Base-by-base conservation (phyloP, 1,140 invertebrate species). In the Gyrodactylus bullatarudis region DNA sequence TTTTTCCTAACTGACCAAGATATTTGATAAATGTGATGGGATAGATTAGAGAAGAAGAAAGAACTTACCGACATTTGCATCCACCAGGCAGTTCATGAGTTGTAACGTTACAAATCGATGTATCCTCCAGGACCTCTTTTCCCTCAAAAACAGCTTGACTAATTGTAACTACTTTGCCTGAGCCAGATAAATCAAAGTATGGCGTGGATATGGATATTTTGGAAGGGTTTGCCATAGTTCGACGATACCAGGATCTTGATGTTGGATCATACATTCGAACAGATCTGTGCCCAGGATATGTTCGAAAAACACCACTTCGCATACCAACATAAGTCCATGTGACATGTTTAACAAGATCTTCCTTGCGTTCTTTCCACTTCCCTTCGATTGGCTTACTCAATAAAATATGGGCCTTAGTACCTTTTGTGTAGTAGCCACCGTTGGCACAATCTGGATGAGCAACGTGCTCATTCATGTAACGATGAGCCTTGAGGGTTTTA, bases 261-360 rank as follows among this genome's bases (percentile, higher is more conserved):
- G 79, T 79, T 16, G 79, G 79, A 75, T 82, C 79, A 76, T 82
- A 82, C 24, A 75, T 76, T 26, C 81, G 77, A 1, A 75, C 78
- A 54, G 80, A 82, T 69, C 80, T 76, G 73, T 82, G 81, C 25
- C 80, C 81, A 72, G 81, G 81, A 75, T 81, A 82, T 0, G 81
- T 82, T 71, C 81, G 76, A 75, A 82, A 82, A n/a, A 82, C 80
- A 1, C 81, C 81, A 76, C 79, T 80, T 23, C 81, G 75, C 75
- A 82, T 77, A 1, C 80, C 81, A 69, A 82, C 80, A 76, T 82
- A 82, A 8, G 80, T 82, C 81, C 81, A 82, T 75, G 81, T 82
- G 19, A 82, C 77, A 74, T 82, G 78, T 68, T 79, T 77, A 1
- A 82, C 74, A 1, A 79, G 80, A 69, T 81, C 80, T 78, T 80